Percentiles rank a stretch among this genome's conserved stretches.
Evolutionary conservation across 2,888 invertebrate species (phyloP).

Genomic region (Tetrapedia diversipes): DNA sequence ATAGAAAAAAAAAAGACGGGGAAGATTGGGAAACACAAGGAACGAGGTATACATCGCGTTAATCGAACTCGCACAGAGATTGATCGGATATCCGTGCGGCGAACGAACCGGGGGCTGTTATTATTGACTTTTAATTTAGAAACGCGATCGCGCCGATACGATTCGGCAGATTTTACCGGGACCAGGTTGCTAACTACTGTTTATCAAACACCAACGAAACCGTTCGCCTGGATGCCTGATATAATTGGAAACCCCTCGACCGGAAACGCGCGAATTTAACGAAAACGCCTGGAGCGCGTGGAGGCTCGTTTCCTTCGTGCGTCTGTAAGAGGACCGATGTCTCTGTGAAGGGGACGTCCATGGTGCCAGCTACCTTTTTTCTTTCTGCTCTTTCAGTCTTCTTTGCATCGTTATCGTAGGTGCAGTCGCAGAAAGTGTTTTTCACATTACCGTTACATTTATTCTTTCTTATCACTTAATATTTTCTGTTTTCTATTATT

Average conservation of each 20-base stretch:
- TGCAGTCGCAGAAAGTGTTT: too few species aligned
- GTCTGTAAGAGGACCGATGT: too few species aligned
- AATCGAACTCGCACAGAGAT: background rate
- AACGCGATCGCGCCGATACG: constrained; percentile 29
- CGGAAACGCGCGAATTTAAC: constrained; percentile 31
- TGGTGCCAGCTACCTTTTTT: too few species aligned
- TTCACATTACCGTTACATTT: too few species aligned
- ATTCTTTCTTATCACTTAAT: too few species aligned
- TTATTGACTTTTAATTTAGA: constrained; percentile 59
- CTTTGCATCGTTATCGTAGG: too few species aligned
- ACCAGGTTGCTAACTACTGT: constrained; percentile 41
- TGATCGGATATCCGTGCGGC: constrained; percentile 10
- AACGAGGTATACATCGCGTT: background rate
- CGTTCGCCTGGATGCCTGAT: constrained; percentile 35
- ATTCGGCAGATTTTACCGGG: constrained; percentile 43
- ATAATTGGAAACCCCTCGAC: constrained; percentile 38
- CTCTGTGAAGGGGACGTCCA: too few species aligned
- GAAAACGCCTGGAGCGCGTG: background rate
- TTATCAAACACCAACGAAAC: constrained; percentile 48
- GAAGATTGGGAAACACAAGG: background rate
- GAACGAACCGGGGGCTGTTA: background rate
- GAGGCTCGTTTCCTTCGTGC: background rate
- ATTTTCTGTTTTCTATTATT: too few species aligned
- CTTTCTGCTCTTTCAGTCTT: too few species aligned
- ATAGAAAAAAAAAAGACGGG: background rate